A percentile compares a stretch with the other conserved stretches of the same genome.
phyloP scores from a whole-genome alignment of 2,113 vertebrate genomes.

The Triplophysa dalaica region DNA sequence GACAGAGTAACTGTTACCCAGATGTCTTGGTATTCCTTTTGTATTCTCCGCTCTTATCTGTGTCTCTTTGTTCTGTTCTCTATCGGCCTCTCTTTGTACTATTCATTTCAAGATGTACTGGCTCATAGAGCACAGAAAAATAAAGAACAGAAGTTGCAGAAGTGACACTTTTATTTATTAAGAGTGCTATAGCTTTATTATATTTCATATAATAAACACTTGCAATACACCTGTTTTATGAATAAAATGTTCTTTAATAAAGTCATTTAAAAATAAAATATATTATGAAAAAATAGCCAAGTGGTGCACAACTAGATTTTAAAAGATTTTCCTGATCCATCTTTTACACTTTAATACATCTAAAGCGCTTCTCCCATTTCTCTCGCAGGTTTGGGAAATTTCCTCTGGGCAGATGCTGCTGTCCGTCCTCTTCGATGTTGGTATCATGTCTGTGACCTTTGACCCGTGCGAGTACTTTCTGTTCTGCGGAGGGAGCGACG shows the following conservation, averaged over 20 bases:
- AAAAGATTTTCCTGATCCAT: background rate
- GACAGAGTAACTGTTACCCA: background rate
- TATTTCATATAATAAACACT: no score
- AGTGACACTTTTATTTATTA: no score
- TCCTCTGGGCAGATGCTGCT: slow-evolving; percentile 91
- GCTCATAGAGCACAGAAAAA: background rate
- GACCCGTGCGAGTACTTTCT: slow-evolving; percentile 90
- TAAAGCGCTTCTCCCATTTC: background rate
- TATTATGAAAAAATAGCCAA: no score
- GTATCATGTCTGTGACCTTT: slow-evolving; percentile 89
- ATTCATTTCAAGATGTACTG: background rate
- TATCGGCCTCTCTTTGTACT: background rate
- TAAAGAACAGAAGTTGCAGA: background rate
- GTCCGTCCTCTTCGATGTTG: slow-evolving; percentile 88
- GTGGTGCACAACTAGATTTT: no score
- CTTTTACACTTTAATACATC: background rate
- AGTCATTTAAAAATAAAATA: no score
- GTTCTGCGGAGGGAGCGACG: slow-evolving; percentile 90
- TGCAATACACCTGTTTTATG: no score
- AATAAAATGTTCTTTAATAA: no score
- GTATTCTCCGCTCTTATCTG: background rate
- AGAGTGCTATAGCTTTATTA: no score
- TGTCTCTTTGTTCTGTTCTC: slow-evolving; percentile 11
- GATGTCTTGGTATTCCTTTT: slow-evolving; percentile 4
- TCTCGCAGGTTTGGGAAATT: slow-evolving; percentile 87